A percentile compares a stretch with the other conserved stretches of the same genome.
Conservation (phyloP, 2,113 vertebrate genomes). For the Catagonus wagneri region DNA sequence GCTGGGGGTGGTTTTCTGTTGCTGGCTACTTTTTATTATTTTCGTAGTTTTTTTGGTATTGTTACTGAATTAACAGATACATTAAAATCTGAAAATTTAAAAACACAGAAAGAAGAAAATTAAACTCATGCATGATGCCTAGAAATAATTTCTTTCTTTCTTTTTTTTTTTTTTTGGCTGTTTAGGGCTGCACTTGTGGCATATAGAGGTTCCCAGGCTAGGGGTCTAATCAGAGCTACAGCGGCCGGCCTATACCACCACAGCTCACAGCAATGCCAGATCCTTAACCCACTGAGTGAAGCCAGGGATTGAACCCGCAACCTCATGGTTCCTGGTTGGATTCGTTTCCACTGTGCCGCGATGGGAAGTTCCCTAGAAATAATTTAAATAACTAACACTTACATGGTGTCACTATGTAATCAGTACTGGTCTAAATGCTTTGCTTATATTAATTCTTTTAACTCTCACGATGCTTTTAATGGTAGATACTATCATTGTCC, state of each 20-base stretch:
- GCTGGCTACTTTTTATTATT: not conserved
- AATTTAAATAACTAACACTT: not conserved
- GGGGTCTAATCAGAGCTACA: too few species aligned
- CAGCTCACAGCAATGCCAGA: too few species aligned
- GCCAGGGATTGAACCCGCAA: too few species aligned
- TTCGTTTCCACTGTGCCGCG: too few species aligned
- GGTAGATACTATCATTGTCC: not conserved
- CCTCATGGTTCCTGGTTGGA: too few species aligned
- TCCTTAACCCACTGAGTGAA: too few species aligned
- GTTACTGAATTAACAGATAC: not conserved
- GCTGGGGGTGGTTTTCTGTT: not conserved
- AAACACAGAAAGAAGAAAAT: conserved; percentile 8
- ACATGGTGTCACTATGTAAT: not conserved
- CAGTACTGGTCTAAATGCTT: not conserved
- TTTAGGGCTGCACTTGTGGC: too few species aligned
- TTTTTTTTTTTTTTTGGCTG: too few species aligned
- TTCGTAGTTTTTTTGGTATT: not conserved
- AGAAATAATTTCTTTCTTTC: not conserved
- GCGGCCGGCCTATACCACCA: too few species aligned
- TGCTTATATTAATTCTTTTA: not conserved
- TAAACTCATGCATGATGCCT: not conserved
- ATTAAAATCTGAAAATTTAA: not conserved
- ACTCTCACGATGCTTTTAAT: not conserved
- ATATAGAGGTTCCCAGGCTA: too few species aligned
- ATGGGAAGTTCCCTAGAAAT: not conserved